Evolutionary conservation across 2,888 invertebrate species (phyloP).

Genomic region (Hyposoter didymator): DNA sequence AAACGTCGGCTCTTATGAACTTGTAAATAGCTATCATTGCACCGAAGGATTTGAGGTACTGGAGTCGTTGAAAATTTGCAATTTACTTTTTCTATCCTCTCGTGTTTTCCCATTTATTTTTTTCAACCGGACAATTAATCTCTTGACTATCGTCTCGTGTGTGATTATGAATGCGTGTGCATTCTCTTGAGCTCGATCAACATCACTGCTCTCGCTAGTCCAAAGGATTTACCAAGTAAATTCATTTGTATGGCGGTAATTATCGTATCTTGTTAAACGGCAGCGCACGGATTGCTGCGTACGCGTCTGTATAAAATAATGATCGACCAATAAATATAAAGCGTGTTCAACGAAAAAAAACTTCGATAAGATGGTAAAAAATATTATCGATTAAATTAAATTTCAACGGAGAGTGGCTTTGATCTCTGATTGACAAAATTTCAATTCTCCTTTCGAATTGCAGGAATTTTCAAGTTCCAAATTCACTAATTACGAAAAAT

Average conservation of each 20-base stretch:
- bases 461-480: background rate
- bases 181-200: constrained; percentile 42
- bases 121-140: constrained; percentile 40
- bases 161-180: constrained; percentile 29
- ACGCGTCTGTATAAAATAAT: constrained; percentile 32
- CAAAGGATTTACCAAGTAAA: constrained; percentile 20
- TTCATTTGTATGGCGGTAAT: constrained; percentile 25
- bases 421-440: background rate
- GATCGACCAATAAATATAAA: constrained; percentile 7
- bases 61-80: background rate
- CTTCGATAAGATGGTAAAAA: background rate
- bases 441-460: background rate
- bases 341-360: constrained; percentile 1
- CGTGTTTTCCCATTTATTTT: background rate
- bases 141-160: constrained; percentile 31
- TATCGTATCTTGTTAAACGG: constrained; percentile 18
- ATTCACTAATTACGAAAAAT: background rate
- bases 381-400: background rate
- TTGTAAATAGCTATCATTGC: constrained; percentile 13
- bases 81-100: constrained; percentile 4
- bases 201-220: constrained; percentile 47
- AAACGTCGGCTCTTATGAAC: constrained; percentile 19
- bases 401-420: background rate
- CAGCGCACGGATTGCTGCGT: constrained; percentile 38
- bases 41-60: constrained; percentile 13